Percentiles rank a stretch among this genome's conserved stretches.
Conservation (phyloP, 92 coral and sea anemone species). For the Zoanthus sociatus region DNA sequence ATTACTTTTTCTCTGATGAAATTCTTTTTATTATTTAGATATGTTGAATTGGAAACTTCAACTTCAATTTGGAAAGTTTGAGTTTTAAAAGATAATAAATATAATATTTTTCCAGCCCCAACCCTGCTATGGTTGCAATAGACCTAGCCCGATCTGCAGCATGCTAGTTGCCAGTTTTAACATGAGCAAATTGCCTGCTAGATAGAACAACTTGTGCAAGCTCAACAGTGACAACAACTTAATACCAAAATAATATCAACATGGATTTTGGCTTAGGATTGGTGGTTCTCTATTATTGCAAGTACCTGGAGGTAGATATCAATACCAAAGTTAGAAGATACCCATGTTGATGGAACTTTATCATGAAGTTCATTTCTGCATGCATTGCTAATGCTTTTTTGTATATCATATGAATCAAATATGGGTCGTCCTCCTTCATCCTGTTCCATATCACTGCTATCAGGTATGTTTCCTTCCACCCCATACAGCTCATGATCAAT, state of each 20-base stretch:
- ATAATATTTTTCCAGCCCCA: no score
- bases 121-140: no score
- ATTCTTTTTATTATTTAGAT: background rate
- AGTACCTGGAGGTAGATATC: conserved; percentile 62
- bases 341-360: conserved; percentile 53
- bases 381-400: conserved; percentile 43
- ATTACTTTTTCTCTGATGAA: conserved; percentile 9
- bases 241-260: conserved; percentile 10
- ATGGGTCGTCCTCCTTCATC: conserved; percentile 64
- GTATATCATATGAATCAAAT: conserved; percentile 30
- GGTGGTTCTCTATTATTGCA: conserved; percentile 50
- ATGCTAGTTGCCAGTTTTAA: conserved; percentile 11
- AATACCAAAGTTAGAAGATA: conserved; percentile 59
- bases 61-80: conserved; percentile 9
- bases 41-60: background rate
- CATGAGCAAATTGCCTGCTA: conserved; percentile 3
- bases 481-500: conserved; percentile 58
- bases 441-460: conserved; percentile 32
- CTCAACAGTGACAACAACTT: no score
- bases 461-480: conserved; percentile 63
- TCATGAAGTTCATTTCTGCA: conserved; percentile 44
- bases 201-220: background rate
- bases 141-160: no score
- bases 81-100: conserved; percentile 8
- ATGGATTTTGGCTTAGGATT: background rate